Percentiles rank a stretch among this genome's conserved stretches.
Conservation (phyloP, 2,113 vertebrate species). For the Cercopithecus mona region DNA sequence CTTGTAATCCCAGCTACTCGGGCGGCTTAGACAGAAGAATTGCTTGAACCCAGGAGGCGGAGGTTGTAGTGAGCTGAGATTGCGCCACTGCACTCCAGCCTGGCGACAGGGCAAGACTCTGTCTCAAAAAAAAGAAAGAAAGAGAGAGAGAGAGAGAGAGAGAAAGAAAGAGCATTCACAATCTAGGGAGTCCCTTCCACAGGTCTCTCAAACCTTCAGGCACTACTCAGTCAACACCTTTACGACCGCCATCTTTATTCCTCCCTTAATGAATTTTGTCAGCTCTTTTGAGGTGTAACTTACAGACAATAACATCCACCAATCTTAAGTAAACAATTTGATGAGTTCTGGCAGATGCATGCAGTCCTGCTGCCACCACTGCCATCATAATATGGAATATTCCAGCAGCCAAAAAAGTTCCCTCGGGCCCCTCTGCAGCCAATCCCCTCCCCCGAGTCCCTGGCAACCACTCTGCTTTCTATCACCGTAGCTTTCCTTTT, state of each 20-base stretch:
- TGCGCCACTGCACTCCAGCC: too few species aligned
- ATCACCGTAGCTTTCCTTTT: not conserved
- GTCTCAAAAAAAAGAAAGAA: too few species aligned
- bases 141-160: too few species aligned
- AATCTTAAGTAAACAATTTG: not conserved
- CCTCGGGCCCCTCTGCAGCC: rapidly evolving
- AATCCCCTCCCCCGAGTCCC: not conserved
- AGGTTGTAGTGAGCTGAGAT: too few species aligned
- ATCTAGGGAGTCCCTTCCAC: not conserved
- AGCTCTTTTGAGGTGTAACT: not conserved
- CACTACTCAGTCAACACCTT: not conserved
- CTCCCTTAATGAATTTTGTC: not conserved
- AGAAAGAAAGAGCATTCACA: too few species aligned
- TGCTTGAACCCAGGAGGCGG: too few species aligned
- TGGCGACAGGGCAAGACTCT: too few species aligned
- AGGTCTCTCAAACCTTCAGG: not conserved
- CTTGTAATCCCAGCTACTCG: too few species aligned
- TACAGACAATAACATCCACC: not conserved
- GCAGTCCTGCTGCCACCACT: not conserved
- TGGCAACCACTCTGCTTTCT: not conserved
- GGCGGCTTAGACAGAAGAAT: too few species aligned
- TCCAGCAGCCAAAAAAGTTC: not conserved
- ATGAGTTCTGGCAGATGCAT: not conserved
- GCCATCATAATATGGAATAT: not conserved
- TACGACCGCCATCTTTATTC: not conserved